Percentiles rank a stretch among this genome's conserved stretches.
Evolutionary conservation across 2,797 vertebrate species (phyloP).

Genomic region (Amblyopsis hoosieri): DNA sequence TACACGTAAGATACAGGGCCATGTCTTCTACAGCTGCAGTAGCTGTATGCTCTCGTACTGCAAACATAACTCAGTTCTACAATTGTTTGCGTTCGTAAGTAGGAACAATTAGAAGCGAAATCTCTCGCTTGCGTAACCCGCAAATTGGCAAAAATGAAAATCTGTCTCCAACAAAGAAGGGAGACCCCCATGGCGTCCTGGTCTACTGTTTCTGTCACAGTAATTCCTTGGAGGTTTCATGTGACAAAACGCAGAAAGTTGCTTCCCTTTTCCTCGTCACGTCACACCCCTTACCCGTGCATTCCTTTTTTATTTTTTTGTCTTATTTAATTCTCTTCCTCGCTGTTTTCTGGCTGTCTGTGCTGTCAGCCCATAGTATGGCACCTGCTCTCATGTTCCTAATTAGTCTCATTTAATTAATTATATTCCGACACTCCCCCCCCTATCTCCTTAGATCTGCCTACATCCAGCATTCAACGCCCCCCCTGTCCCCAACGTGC

Average conservation of each 20-base stretch:
- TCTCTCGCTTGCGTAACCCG: conserved; percentile 73
- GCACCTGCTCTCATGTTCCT: conserved; percentile 89
- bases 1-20: conserved; percentile 28
- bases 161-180: conserved; percentile 74
- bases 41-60: conserved; percentile 5
- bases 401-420: conserved; percentile 91
- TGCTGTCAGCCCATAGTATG: conserved; percentile 83
- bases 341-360: conserved; percentile 81
- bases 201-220: conserved; percentile 80
- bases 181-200: conserved; percentile 75
- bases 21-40: conserved; percentile 27
- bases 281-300: conserved; percentile 80
- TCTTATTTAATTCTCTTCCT: conserved; percentile 24
- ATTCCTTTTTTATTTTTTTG: conserved; percentile 1
- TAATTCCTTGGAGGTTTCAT: conserved; percentile 85
- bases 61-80: conserved; percentile 25
- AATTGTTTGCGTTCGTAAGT: conserved; percentile 16
- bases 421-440: conserved; percentile 80
- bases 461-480: conserved; percentile 54
- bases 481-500: conserved; percentile 57
- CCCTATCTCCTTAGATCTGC: conserved; percentile 72
- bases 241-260: conserved; percentile 87
- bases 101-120: conserved; percentile 75
- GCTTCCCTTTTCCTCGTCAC: conserved; percentile 82
- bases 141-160: conserved; percentile 77